Base-by-base conservation (phyloP, 2,113 vertebrate genomes). In the Gracilinanus agilis region DNA sequence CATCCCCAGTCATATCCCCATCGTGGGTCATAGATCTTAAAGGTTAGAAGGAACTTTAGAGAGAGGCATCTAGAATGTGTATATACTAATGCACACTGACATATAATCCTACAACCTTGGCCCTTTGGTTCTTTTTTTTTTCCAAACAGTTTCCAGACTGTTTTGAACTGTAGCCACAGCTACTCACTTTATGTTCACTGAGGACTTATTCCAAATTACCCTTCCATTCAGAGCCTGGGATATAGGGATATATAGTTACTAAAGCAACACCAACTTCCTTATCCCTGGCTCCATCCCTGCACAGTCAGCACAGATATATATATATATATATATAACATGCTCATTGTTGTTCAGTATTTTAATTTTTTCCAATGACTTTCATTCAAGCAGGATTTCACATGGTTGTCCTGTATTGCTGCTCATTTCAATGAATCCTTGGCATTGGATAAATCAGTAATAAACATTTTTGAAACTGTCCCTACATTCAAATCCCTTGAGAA, bases 401-500 rank as follows among this genome's bases (percentile, higher is more conserved):
- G 16, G 67, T 40, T 40, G 7, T 40, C 6, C 5, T 75, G 34
- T 75, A 8, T 83, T 34, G 12, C 34, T 40, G 19, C 34, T 40
- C 67, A 83, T 83, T 83, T 40, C 67, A 40, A 40, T 40, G 34
- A 83, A 83, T 40, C 21, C 16, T n/a, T 83, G 67, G 67, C 67
- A 83, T 34, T 40, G 16, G 67, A 83, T 83, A 83, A 83, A 83
- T 83, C 34, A 83, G 67, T 83, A 83, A 83, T 83, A 40, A 92
- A 90, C 23, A 54, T 2, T 3, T 54, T 54, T 61, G 29, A 90
- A 56, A 55, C 24, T 54, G 2, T 58, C 2, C 1, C 34, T 23
- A 90, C 54, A 94, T 90, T 95, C 27, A 94, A 56, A 92, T 94
- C 55, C 54, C 24, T 91, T 97, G 55, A 93, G n/a, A 92, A 19